Base-by-base conservation (phyloP, 2,797 vertebrate genomes). In the Carapus acus region DNA sequence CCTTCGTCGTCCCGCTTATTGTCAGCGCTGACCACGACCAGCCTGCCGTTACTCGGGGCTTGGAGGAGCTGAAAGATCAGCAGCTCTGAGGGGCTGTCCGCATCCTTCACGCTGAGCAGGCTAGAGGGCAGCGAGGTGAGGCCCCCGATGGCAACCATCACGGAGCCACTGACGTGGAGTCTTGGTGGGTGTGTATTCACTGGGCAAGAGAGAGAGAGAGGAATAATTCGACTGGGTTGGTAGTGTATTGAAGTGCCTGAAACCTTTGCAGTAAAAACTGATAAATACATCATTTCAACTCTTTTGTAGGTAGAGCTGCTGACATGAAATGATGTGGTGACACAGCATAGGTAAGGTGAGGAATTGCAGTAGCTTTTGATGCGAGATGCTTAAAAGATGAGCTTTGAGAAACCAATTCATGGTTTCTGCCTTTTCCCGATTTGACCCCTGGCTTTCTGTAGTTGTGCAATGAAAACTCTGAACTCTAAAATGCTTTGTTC, bases 121-220 rank as follows among this genome's bases (percentile, higher is more conserved):
- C 82, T 54, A 3, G 72, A 58, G 23, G 77, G 73, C 15, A 98
- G 76, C 0, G 87, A 82, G 40, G 74, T 82, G 1, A 78, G 58
- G 1, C 88, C 87, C 0, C 91, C 91, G 0, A 96, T 85, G 1
- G 86, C 87, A 8, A 96, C 90, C 41, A 78, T 69, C 31, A 98
- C 79, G 9, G 90, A 88, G 1, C 88, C 78, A 36, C 86, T 90
- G 44, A 81, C 69, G 0, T 47, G 83, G 46, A 94, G 87, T 45
- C 65, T 67, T 0, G 62, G 87, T 2, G 83, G 63, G 2, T 57
- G 82, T 33, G 36, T 49, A 74, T 88, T 86, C 23, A 45, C 96
- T 98, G 57, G 18, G 61, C 15, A 20, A 17, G 1, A 40, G 14
- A 15, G 20, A n/a, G 17, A 24, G 2, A 9, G 18, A 41, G 12